Base-by-base conservation (phyloP, 2,888 invertebrate genomes). In the Gryllus longicercus region DNA sequence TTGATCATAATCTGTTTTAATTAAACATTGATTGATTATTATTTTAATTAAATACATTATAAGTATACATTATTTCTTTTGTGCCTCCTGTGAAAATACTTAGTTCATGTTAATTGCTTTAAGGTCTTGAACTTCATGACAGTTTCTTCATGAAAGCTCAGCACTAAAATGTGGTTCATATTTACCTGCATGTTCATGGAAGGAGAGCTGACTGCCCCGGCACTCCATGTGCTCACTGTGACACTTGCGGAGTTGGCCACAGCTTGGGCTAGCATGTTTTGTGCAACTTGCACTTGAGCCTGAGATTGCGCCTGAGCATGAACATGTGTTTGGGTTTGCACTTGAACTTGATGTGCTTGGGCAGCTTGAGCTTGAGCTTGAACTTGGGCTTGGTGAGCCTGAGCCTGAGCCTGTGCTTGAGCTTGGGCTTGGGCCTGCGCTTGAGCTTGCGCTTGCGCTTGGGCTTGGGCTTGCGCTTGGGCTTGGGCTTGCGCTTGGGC, bases 181-280 rank as follows among this genome's bases (percentile, higher is more conserved):
- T 38, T 38, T 8, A 83, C 84, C 86, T 87, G 83, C 79, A 88
- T 86, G 21, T 86, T 86, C 38, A 86, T 86, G 80, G 85, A 85
- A 8, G 86, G 87, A 11, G 88, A 86, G 16, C 86, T 84, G 75
- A 88, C 85, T 51, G 88, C 84, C 51, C 86, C 85, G 23, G 83
- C 83, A 77, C 83, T 83, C 84, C 84, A 84, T 0, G 84, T 83
- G 49, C 81, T 82, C n/a, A 83, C 82, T 75, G 84, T 83, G n/a
- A 82, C 82, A 76, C 79, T 78, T 83, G 84, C 79, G 14, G 82
- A 81, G 16, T 78, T 80, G 10, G 80, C 81, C 23, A 82, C 82
- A 23, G 82, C 81, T 81, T 23, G 78, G 81, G 81, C 74, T 79
- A 82, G 74, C 81, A 76, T 51, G 80, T 78, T 83, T 84, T 80